These are phyloP conservation scores for Chaetura pelagica DNA, from an alignment of 2,113 vertebrate genomes.

Conservation along the genomic window DNA sequence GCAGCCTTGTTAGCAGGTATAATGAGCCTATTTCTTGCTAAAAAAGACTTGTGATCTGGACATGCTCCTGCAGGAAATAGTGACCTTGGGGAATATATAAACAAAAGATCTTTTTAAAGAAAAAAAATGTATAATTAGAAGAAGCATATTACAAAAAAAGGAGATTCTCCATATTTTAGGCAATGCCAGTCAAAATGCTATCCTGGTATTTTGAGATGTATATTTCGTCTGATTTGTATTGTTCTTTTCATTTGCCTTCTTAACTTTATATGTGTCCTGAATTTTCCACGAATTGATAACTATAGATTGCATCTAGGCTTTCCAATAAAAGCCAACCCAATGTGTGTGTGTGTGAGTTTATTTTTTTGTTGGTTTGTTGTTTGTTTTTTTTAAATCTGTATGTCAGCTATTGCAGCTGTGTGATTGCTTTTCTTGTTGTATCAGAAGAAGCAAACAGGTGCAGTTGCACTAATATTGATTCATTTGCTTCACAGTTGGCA, in stretches of 20 bases:
- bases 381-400: slow-evolving; percentile 46
- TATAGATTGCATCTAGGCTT: slow-evolving; percentile 86
- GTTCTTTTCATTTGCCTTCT: slow-evolving; percentile 86
- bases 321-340: slow-evolving; percentile 87
- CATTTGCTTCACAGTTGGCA: slow-evolving; percentile 25
- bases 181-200: slow-evolving; percentile 83
- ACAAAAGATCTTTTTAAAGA: slow-evolving; percentile 78
- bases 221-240: slow-evolving; percentile 87
- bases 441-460: background rate
- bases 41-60: slow-evolving; percentile 79
- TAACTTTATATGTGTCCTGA: slow-evolving; percentile 87
- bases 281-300: slow-evolving; percentile 85
- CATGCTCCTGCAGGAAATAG: slow-evolving; percentile 81
- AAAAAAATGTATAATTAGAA: slow-evolving; percentile 74
- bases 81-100: slow-evolving; percentile 79
- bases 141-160: slow-evolving; percentile 66
- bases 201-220: slow-evolving; percentile 87
- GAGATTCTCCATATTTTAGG: slow-evolving; percentile 80
- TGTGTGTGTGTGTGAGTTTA: slow-evolving; percentile 68
- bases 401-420: slow-evolving; percentile 5
- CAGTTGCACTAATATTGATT: background rate
- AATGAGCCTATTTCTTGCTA: slow-evolving; percentile 82
- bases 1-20: slow-evolving; percentile 77
- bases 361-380: background rate
- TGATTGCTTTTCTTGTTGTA: background rate